Evolutionary conservation across 2,797 vertebrate species (phyloP), one percentile per base, ranked within the genome.

Genomic region (Sparus aurata): DNA sequence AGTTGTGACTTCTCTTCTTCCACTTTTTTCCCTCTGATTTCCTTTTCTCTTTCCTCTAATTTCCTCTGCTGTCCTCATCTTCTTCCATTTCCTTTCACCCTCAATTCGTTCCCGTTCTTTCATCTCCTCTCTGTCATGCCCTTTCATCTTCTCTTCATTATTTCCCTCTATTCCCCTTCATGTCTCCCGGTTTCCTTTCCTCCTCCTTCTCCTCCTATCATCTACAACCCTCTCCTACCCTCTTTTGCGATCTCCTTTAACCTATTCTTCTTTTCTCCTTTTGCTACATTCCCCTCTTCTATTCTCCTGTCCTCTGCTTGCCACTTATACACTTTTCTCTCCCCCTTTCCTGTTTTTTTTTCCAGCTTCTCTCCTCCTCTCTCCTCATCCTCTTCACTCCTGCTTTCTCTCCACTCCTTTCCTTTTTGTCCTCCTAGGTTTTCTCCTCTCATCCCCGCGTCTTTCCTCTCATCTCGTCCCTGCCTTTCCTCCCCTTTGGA

Each of bases 401-500:
- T 34, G 34, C 8, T 34, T 34, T 45, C 43, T 45, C 17, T 23
- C 13, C 22, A 50, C 17, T 17, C 13, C 13, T 16, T 22, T 23
- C 64, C n/a, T 9, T 34, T 34, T 34, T 27, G 34, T 34, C 34
- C 34, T 34, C 34, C 34, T 34, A 3, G 13, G 12, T 20, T 18
- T 3, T 47, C 2, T 64, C 2, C 25, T 46, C 25, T 69, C 27
- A 1, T 38, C 25, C 60, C 38, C 22, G 38, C 22, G n/a, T 16
- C 20, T 58, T 7, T 52, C 52, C 38, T 66, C 22, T 46, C 3
- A 2, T 53, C 11, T 6, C 12, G 0, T 62, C 34, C 10, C 27
- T 16, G 68, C 77, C 53, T 61, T 43, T 47, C 68, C 27, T 58
- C 34, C 27, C 50, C 58, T 69, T 64, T 76, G 67, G 85, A 88